Evolutionary conservation across 1,140 invertebrate species (phyloP), one percentile per base, ranked within the genome.

Genomic region (Philaenus spumarius): DNA sequence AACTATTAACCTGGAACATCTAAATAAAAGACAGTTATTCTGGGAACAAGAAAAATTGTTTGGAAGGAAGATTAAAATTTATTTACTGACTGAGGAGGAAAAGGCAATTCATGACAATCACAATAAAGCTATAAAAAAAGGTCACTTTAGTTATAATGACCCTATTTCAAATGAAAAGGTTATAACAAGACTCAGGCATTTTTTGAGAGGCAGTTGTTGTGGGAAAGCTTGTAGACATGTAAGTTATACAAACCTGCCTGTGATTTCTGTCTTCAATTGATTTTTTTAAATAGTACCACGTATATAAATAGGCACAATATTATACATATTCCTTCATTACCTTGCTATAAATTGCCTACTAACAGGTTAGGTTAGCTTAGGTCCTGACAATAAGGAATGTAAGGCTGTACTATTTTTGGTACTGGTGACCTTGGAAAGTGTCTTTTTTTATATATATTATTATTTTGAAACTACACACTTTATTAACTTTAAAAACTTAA

Each of bases 71-170:
- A 37, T 70, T 15, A 52, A 64, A 24, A 42, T 19, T 48, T 42
- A 54, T 11, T 40, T 23, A 4, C 51, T 67, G 17, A 60, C 50
- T 14, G 54, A 55, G 37, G 58, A 57, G 46, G 68, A 66, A 48
- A 58, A 57, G 42, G 51, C 34, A 23, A 67, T 69, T 17, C 58
- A 68, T 43, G 40, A 60, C 19, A 35, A 47, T 34, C 68, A 69
- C 51, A 51, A 62, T 34, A 50, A 58, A 15, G 68, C 68, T 52
- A 54, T 70, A 17, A 45, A 43, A 24, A 51, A 52, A 22, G 61
- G 67, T 17, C 66, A 70, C 51, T 70, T 68, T 55, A 70, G 67
- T 22, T 70, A 70, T 54, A 59, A 68, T 45, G 69, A 70, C 58
- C 65, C 65, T 11, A 19, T 55, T 55, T 59, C 63, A 46, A 39